Conservation (phyloP, 2,797 vertebrate species). For the Pseudotriccus pelzelni region DNA sequence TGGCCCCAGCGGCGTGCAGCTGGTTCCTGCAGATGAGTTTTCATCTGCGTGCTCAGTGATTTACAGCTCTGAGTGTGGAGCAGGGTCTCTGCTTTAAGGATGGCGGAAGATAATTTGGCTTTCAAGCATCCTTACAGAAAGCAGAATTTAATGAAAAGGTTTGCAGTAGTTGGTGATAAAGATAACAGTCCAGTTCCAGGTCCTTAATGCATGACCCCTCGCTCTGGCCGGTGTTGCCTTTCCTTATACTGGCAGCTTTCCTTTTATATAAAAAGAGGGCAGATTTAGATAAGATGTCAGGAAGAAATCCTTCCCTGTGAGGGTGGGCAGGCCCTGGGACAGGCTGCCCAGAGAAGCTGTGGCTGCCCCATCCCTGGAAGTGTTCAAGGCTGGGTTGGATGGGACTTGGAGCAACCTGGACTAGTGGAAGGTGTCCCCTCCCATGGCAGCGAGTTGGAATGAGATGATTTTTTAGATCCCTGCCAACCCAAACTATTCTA, state of each 20-base stretch:
- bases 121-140: not conserved
- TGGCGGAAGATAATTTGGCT: accelerated
- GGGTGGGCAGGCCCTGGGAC: not conserved
- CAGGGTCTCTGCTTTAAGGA: not conserved
- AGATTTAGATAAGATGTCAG: not conserved
- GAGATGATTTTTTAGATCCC: not conserved
- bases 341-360: not conserved
- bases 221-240: accelerated
- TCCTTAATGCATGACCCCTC: not conserved
- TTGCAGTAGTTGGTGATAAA: not conserved
- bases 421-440: accelerated
- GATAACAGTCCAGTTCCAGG: not conserved
- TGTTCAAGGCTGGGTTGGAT: accelerated
- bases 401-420: accelerated
- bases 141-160: not conserved
- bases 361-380: not conserved
- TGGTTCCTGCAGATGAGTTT: not conserved
- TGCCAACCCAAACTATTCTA: not conserved
- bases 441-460: not conserved
- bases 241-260: not conserved
- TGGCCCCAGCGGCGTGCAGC: not conserved
- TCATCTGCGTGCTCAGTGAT: not conserved
- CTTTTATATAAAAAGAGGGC: not conserved
- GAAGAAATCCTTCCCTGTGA: not conserved
- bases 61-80: not conserved